Conservation (phyloP, 2,113 vertebrate genomes). For the Opisthocomus hoazin region DNA sequence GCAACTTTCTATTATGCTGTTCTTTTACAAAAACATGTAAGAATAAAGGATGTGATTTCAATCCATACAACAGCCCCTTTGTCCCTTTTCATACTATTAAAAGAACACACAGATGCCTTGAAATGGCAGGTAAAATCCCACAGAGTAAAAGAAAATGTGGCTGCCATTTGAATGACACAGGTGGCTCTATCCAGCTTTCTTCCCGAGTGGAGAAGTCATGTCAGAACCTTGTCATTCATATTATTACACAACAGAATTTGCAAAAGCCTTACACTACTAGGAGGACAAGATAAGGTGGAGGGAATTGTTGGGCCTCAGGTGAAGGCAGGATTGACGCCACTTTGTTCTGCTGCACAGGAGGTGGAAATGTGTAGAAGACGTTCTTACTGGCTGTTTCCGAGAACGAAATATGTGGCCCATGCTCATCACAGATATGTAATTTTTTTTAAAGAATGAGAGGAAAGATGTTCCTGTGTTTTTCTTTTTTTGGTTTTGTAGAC, state of each 20-base stretch:
- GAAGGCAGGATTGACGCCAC: background rate
- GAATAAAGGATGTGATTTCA: conserved; percentile 20
- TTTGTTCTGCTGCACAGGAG: background rate
- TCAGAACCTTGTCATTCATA: background rate
- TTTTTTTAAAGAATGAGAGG: background rate
- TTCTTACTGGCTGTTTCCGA: background rate
- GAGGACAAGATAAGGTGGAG: background rate
- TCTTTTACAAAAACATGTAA: background rate
- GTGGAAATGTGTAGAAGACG: background rate
- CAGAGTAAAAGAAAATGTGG: background rate
- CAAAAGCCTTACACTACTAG: background rate
- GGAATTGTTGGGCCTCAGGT: background rate
- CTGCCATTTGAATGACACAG: background rate
- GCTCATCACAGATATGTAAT: background rate
- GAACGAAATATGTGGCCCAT: background rate
- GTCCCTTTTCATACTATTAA: background rate
- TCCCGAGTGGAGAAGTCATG: background rate
- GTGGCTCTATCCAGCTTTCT: background rate
- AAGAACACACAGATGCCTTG: background rate
- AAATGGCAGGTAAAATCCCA: background rate
- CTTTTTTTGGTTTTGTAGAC: background rate
- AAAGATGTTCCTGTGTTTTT: background rate
- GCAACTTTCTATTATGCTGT: conserved; percentile 26
- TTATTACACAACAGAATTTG: background rate
- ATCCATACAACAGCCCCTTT: background rate